These are phyloP conservation scores for Agrilus biguttatus DNA, from an alignment of 2,888 invertebrate genomes.

Conservation along the genomic window DNA sequence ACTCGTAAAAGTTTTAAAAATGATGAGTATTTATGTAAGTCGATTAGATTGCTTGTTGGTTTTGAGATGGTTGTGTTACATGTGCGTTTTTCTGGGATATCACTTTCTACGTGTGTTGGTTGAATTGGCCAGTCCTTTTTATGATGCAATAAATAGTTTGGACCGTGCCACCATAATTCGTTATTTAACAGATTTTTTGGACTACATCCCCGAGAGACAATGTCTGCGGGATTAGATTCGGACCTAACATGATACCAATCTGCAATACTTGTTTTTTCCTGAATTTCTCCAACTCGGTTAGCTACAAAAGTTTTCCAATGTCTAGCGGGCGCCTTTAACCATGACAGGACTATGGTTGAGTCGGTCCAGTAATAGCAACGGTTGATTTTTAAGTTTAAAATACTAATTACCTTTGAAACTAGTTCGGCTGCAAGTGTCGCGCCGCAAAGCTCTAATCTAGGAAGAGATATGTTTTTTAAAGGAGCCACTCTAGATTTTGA, in stretches of 20 bases:
- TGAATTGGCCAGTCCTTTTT: too few species aligned
- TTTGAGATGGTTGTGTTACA: too few species aligned
- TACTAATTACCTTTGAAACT: conserved; percentile 2
- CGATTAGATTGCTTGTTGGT: too few species aligned
- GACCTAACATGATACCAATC: background rate
- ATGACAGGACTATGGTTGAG: conserved; percentile 3
- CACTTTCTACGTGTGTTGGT: too few species aligned
- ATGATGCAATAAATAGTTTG: too few species aligned
- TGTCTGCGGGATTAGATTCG: too few species aligned
- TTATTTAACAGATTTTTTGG: too few species aligned
- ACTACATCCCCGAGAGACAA: too few species aligned
- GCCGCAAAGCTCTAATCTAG: conserved; percentile 12
- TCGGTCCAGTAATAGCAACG: conserved; percentile 7
- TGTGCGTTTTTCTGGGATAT: too few species aligned
- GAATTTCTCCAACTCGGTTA: conserved; percentile 10
- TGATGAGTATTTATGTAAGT: too few species aligned
- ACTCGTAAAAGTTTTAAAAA: too few species aligned
- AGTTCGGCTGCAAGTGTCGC: conserved; percentile 9
- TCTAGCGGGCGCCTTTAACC: conserved; percentile 3
- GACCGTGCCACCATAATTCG: too few species aligned
- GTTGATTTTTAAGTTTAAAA: conserved; percentile 3
- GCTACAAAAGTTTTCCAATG: conserved; percentile 8
- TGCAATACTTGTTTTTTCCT: background rate
- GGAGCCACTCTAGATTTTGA: conserved; percentile 15
- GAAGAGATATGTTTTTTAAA: conserved; percentile 11